Base-by-base conservation (phyloP, 2,113 vertebrate species). In the Atractosteus spatula region DNA sequence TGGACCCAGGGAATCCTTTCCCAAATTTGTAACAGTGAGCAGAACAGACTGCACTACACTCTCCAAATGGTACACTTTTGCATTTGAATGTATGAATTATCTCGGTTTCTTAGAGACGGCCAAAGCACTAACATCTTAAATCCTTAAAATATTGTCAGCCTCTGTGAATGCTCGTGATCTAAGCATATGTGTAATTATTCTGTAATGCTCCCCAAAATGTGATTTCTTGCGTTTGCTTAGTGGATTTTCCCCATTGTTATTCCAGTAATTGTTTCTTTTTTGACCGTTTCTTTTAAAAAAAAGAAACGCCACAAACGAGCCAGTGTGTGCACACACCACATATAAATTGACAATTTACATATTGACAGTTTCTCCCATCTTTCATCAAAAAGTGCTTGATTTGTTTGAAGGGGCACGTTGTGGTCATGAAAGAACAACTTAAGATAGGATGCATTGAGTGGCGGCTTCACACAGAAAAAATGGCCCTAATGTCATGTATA, bases 171-270 rank as follows among this genome's bases (percentile, higher is more conserved):
- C 91, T 87, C 74, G 76, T 87, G 93, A 93, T 95, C 94, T 90
- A 90, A 90, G 94, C 94, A 95, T 95, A 96, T 95, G 95, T 95
- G 92, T 93, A 91, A 93, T 95, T 95, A 94, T 95, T 95, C 93
- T 94, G 93, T 94, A 94, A 95, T 94, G 91, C 92, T 89, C 87
- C 86, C 86, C 89, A 91, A 92, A 95, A 93, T 93, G 92, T 92
- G 90, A 93, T 95, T 93, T 91, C 92, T 92, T 91, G 91, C 90
- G 89, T 94, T 93, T 92, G 89, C 88, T 88, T 85, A 91, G 87
- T 81, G 88, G 90, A 82, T 87, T 86, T 76, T 79, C 72, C 74
- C 89, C 77, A 93, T 94, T 95, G 91, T 94, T 81, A 84, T 84
- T 76, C 76, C 86, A 89, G 89, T 93, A 93, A 95, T 93, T 94